Base-by-base conservation (phyloP, 2,888 invertebrate genomes). In the Erebia ligea region DNA sequence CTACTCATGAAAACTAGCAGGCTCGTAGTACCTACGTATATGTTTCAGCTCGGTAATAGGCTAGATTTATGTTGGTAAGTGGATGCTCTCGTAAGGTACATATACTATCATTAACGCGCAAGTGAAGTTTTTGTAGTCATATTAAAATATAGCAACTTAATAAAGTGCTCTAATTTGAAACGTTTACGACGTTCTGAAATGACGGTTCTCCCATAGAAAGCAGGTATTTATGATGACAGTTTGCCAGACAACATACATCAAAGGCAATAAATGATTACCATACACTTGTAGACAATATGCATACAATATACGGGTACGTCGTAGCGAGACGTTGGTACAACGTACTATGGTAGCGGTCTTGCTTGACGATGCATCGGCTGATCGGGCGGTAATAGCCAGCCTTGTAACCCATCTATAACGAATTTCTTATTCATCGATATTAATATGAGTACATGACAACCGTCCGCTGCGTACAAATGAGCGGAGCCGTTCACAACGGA, bases 401-500 rank as follows among this genome's bases (percentile, higher is more conserved):
- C 91, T 86, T 92, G 92, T 93, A 92, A 79, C 83, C 85, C 89
- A 92, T 92, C 89, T 88, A 92, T 92, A 91, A 92, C 90, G 87
- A 88, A 92, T 92, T 92, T 93, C 90, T 92, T 91, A 93, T 92
- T 91, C 92, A 92, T 93, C 91, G 92, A 90, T 91, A 90, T 91
- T 90, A 91, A 91, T 92, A 89, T 86, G 84, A 82, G 80, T 87
- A 92, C 92, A 92, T 88, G 92, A 91, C 91, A 90, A 89, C 89
- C 90, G 86, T 88, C 86, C 84, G 88, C 84, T 87, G 86, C 77
- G 77, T 90, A 93, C 92, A 92, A 92, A 93, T 92, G 92, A 90
- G 88, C 84, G 85, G 81, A 82, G 84, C 86, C 86, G 86, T 86
- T 89, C 89, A 85, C 86, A 85, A 82, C 85, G 82, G 88, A 87